Base-by-base conservation (phyloP, 2,797 vertebrate species). In the Selene dorsalis region DNA sequence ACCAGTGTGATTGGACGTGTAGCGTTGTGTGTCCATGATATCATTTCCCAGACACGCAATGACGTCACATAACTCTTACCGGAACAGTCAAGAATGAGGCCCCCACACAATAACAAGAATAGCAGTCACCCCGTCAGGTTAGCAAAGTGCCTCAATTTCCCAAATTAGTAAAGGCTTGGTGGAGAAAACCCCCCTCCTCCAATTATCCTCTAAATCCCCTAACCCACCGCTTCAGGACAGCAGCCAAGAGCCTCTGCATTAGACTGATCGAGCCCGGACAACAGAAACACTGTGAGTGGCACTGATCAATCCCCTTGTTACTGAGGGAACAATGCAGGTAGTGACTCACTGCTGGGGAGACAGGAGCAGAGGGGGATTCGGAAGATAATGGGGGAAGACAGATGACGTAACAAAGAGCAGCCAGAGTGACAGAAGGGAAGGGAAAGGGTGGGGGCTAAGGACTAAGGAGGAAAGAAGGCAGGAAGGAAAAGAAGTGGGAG, bases 401-500 rank as follows among this genome's bases (percentile, higher is more conserved):
- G 94, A 95, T 94, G 94, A 95, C 88, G 91, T 90, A 95, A 95
- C 94, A 95, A 95, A 95, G 93, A 91, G 89, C 85, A 88, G 87
- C 82, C 80, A 8, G 83, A 90, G 85, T 17, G 52, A 80, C 91
- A 93, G 89, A 91, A 90, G 81, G 89, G 83, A 77, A 73, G 63
- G 50, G 43, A 35, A 35, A 35, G 43, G 55, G 32, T 47, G 60
- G 43, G 71, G 60, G 79, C 22, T 72, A 35, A 35, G 81, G 68
- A 75, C 38, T 52, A 69, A 38, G 72, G 80, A 69, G 69, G 74
- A 73, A 80, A 80, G 57, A 78, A 4, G 47, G 72, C 8, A 50
- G 48, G 75, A 68, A 77, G 58, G 68, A 56, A 59, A 71, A 82
- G 20, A 71, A 77, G 75, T 66, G 56, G 61, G 65, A 79, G 71